These are phyloP conservation scores for Fopius arisanus DNA, from an alignment of 1,140 invertebrate genomes.

Conservation along the genomic window DNA sequence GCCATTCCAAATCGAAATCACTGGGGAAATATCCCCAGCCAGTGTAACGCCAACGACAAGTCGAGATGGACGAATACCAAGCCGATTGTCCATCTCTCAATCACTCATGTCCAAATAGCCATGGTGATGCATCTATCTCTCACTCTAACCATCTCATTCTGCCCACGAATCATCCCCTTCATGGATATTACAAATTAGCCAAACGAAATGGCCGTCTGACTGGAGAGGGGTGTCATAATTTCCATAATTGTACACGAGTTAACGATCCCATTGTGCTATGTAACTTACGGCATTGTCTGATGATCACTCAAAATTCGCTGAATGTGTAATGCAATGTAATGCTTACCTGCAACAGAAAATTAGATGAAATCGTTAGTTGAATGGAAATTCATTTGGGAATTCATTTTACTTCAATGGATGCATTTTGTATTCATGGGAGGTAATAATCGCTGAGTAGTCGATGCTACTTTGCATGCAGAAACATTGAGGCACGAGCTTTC, in stretches of 20 bases:
- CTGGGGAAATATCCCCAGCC: conserved; percentile 37
- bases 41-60: conserved; percentile 20
- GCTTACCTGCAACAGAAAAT: conserved; percentile 22
- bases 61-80: neutral
- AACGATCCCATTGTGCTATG: neutral
- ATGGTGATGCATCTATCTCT: neutral
- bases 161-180: neutral
- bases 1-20: conserved; percentile 28
- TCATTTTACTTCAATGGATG: neutral
- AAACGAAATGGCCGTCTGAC: conserved; percentile 8
- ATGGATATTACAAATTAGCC: conserved; percentile 30
- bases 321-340: neutral
- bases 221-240: neutral
- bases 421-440: neutral
- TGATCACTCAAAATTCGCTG: neutral
- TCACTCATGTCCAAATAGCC: conserved; percentile 30
- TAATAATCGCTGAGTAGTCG: neutral
- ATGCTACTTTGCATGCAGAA: too few species aligned
- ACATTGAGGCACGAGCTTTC: too few species aligned
- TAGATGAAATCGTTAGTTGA: neutral
- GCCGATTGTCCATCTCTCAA: conserved; percentile 38
- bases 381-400: neutral
- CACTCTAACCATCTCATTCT: neutral
- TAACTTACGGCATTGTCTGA: neutral
- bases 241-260: neutral